Conservation (phyloP, 2,797 vertebrate species). For the Gorsachius magnificus region DNA sequence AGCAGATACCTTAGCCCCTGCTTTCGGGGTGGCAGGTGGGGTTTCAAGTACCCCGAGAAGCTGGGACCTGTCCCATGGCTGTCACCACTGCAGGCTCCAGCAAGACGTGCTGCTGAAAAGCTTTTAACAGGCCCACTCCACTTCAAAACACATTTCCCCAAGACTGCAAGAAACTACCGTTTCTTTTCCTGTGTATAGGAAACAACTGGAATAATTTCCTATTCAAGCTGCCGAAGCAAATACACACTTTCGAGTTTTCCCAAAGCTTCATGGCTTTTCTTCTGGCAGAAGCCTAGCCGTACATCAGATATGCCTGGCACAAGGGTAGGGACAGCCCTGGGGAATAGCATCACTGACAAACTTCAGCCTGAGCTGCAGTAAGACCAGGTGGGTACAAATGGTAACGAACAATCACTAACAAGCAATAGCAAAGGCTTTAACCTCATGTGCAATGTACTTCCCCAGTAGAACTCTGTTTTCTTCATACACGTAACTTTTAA, state of each 20-base stretch:
- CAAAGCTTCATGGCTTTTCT: background rate
- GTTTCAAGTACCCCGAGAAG: fast-evolving
- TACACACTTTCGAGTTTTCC: fast-evolving
- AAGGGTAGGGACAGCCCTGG: too few species aligned
- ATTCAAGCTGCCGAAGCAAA: background rate
- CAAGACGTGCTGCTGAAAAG: background rate
- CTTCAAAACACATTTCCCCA: background rate
- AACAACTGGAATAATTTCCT: background rate
- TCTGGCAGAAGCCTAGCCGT: background rate
- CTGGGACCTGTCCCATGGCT: background rate
- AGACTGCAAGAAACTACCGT: background rate
- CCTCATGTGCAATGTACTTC: fast-evolving
- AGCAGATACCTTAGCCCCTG: fast-evolving
- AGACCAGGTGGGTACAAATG: too few species aligned
- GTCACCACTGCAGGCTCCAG: fast-evolving
- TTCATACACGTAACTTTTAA: background rate
- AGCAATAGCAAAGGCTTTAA: fast-evolving
- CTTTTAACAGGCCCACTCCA: fast-evolving
- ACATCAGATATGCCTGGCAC: fast-evolving
- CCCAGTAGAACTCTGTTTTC: background rate
- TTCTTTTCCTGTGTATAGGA: background rate
- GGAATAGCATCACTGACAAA: fast-evolving
- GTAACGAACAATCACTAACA: background rate
- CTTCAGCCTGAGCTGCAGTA: background rate
- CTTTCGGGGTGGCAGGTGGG: background rate